Base-by-base conservation (phyloP, 2,797 vertebrate species). In the Melanotaenia parkinsoni region DNA sequence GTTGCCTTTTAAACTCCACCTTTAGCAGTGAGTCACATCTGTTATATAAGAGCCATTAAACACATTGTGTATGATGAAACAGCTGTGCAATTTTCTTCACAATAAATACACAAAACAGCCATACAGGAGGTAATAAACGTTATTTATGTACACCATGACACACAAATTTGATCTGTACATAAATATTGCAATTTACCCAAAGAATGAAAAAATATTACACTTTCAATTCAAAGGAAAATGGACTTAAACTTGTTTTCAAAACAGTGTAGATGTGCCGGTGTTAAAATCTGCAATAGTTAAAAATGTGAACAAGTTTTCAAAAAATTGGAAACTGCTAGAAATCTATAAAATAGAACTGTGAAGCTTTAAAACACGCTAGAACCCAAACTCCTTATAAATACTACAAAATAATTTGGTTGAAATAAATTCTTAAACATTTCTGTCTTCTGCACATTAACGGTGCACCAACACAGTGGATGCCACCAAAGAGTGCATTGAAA, bases 111-210 rank as follows among this genome's bases (percentile, higher is more conserved):
- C 2, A 0, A 26, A 51, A 67, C 12, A 47, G 5, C 11, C n/a
- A 2, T 10, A 60, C 7, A 65, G 77, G 66, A 77, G 60, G 79
- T 75, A 81, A 79, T 84, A 87, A 84, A 93, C 82, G 81, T 83
- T 91, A 94, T 92, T 94, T 85, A 87, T 93, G 83, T 91, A 94
- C 90, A 93, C 58, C 76, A 86, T 75, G 74, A 91, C 91, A 93
- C 90, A 93, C 82, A 90, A 93, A 94, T 89, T 90, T 63, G 86
- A 93, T 93, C 86, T 94, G 90, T 93, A 93, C 93, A 95, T 92
- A 93, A 91, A 91, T 91, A 88, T 89, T 86, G 86, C 90, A 93
- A 86, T 89, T 90, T 84, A 93, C 88, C 85, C 89, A 86, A 89
- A 89, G 38, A 75, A 84, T 78, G 38, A 83, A 78, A 88, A 89